Base-by-base conservation (phyloP, 2,113 vertebrate species). In the Hystrix cristata region DNA sequence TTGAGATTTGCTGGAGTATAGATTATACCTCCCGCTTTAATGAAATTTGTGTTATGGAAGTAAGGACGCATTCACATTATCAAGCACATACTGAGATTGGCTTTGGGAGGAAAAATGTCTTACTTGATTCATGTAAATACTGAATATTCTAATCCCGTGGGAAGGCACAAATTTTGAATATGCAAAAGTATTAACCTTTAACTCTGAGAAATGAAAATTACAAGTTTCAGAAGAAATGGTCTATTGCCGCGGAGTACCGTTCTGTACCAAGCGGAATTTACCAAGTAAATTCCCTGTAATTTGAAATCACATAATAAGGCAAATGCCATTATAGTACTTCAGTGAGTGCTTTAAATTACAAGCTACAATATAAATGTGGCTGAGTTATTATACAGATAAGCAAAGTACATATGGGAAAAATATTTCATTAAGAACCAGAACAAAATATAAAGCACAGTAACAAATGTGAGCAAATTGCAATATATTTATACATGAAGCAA, bases 111-210 rank as follows among this genome's bases (percentile, higher is more conserved):
- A 48, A 67, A 92, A 46, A 46, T n/a, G 6, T 59, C 53, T 84
- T 85, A 82, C 64, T 92, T 87, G 60, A 67, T 83, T 93, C 69
- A 76, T 81, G 51, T 85, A 93, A 94, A 94, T 87, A 86, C 25
- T n/a, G 7, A 94, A 34, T 57, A 27, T 12, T 79, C 5, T 53
- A 78, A 76, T 76, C 53, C 23, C 78, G 27, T 46, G 62, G 46
- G 38, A 79, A 89, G 65, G 12, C 48, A 93, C 83, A 53, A 15
- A 51, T 65, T 88, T 94, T 83, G 85, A 67, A 25, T 91, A 76
- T 53, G 13, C 64, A 91, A 79, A 82, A n/a, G 29, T 71, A 16
- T 76, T 80, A 53, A n/a, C 12, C 51, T 64, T 80, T 90, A 96
- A 34, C 38, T 7, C 6, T 65, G 46, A 82, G 65, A 88, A 65